A percentile compares a stretch with the other conserved stretches of the same genome.
These are phyloP conservation scores for Pammene aurita DNA, from an alignment of 2,888 invertebrate species.

Conservation along the genomic window DNA sequence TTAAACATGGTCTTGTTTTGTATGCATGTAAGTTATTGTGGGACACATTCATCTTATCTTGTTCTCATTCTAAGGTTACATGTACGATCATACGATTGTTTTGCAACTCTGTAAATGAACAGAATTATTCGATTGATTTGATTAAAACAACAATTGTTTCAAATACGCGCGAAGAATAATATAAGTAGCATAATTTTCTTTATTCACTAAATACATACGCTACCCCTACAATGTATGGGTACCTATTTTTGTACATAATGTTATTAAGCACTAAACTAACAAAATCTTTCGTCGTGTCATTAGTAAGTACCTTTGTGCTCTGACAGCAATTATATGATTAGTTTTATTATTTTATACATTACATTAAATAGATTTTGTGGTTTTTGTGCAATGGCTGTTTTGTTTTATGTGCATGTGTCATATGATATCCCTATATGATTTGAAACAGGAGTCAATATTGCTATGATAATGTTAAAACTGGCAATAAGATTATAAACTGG, in stretches of 20 bases:
- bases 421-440: neutral
- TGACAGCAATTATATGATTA: neutral
- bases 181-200: neutral
- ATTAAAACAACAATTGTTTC: neutral
- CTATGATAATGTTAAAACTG: neutral
- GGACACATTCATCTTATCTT: constrained; percentile 34
- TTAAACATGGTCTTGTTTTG: constrained; percentile 62
- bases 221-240: neutral
- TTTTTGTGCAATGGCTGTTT: constrained; percentile 23
- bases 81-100: neutral
- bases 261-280: constrained; percentile 1
- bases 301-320: neutral
- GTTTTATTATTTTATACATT: neutral
- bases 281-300: neutral
- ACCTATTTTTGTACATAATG: neutral
- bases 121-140: neutral
- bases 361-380: neutral
- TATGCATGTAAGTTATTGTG: constrained; percentile 68
- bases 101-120: neutral
- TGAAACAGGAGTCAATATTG: neutral
- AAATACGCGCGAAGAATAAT: neutral
- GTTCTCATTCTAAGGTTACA: constrained; percentile 23
- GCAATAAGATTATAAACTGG: too few species aligned
- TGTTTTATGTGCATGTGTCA: constrained; percentile 23
- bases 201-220: neutral